Evolutionary conservation across 2,113 vertebrate genomes (phyloP).

Genomic region (Onychorhynchus coronatus): DNA sequence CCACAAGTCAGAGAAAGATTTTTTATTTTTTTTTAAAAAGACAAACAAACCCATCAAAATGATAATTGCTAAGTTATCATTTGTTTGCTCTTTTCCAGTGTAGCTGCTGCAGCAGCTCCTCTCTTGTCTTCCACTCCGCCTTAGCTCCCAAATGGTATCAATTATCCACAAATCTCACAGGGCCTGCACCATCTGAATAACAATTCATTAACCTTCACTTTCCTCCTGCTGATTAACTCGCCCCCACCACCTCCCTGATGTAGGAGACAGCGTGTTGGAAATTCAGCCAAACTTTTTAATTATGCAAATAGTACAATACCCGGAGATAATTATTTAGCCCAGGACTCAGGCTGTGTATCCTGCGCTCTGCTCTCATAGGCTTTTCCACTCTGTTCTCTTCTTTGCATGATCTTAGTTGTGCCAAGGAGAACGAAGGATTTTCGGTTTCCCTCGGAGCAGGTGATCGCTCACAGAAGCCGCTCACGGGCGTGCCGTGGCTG

Average conservation of each 20-base stretch:
- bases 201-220: constrained; percentile 75
- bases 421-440: constrained; percentile 68
- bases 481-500: background rate
- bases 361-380: constrained; percentile 19
- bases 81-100: constrained; percentile 56
- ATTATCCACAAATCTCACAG: constrained; percentile 72
- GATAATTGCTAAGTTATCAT: constrained; percentile 74
- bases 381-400: background rate
- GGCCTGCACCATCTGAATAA: constrained; percentile 71
- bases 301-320: constrained; percentile 67
- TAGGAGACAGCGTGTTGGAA: constrained; percentile 26
- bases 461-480: background rate
- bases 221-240: constrained; percentile 67
- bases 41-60: constrained; percentile 62
- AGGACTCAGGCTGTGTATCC: constrained; percentile 23
- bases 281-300: constrained; percentile 68
- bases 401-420: constrained; percentile 16
- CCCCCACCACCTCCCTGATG: constrained; percentile 32
- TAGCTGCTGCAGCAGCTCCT: constrained; percentile 29
- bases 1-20: background rate
- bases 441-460: background rate
- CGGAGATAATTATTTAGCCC: constrained; percentile 60
- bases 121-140: constrained; percentile 42
- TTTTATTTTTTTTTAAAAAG: background rate
- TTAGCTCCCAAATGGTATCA: constrained; percentile 72